phyloP scores from a whole-genome alignment of 2,797 vertebrate genomes.

The Cryptoprocta ferox region DNA sequence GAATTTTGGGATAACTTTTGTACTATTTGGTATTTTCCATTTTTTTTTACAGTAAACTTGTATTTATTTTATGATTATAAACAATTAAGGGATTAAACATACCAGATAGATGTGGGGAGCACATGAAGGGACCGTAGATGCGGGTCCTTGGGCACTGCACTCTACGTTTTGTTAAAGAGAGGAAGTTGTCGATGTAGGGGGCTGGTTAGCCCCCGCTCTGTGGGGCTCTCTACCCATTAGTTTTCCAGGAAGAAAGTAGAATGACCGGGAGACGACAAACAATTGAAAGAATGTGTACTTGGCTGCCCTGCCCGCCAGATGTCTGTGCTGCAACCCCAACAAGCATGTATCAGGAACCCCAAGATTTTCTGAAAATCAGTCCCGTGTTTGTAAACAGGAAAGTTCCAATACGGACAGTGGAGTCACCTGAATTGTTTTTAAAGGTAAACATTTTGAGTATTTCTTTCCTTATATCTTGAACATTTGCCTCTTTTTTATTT shows the following conservation, averaged over 20 bases:
- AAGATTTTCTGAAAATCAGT: neutral
- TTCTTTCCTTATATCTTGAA: neutral
- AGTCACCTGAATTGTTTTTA: neutral
- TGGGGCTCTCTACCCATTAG: neutral
- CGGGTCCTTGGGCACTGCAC: rapidly evolving
- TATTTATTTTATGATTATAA: neutral
- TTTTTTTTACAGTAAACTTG: neutral
- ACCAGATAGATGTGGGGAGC: too few relatives aligned
- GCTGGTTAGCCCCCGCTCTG: rapidly evolving
- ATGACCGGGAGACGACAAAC: neutral
- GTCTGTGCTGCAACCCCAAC: neutral
- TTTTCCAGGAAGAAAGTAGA: neutral
- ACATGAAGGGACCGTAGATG: rapidly evolving
- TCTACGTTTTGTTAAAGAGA: neutral
- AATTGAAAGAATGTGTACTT: neutral
- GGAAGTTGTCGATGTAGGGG: neutral
- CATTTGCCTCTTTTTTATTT: neutral
- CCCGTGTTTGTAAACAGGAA: neutral
- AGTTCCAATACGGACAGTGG: neutral
- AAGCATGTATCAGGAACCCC: rapidly evolving
- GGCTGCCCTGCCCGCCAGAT: neutral
- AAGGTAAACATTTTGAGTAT: neutral
- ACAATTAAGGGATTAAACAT: too few relatives aligned
- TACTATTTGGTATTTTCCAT: neutral
- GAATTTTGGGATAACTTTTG: neutral